These are phyloP conservation scores for Drosophila sproati DNA, from an alignment of 1,140 invertebrate genomes.

Conservation along the genomic window DNA sequence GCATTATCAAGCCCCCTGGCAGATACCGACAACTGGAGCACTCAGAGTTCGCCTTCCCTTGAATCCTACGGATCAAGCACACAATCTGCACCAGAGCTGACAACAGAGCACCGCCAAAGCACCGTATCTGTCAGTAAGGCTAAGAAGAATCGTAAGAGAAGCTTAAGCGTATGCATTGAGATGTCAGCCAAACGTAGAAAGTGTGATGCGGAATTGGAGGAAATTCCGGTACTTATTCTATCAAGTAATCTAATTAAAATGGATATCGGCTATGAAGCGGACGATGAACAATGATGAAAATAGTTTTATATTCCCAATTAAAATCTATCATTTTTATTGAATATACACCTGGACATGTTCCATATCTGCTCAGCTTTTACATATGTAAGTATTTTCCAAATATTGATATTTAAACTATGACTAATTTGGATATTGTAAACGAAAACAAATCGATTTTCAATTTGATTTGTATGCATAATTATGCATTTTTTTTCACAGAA, in stretches of 20 bases:
- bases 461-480: too few species aligned
- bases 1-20: neutral
- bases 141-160: slow-evolving; percentile 14
- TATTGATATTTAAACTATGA: too few species aligned
- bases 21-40: neutral
- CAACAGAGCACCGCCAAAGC: neutral
- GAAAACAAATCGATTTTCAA: too few species aligned
- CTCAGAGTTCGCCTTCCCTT: neutral
- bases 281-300: slow-evolving; percentile 12
- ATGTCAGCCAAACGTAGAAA: slow-evolving; percentile 7
- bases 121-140: neutral
- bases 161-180: neutral
- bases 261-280: slow-evolving; percentile 30
- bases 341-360: too few species aligned
- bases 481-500: too few species aligned
- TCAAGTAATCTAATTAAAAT: neutral
- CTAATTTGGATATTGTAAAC: too few species aligned
- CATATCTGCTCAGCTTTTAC: too few species aligned
- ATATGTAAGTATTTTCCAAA: too few species aligned
- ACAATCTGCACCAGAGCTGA: slow-evolving; percentile 20
- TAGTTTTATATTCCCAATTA: neutral
- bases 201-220: neutral
- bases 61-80: neutral
- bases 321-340: too few species aligned
- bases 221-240: neutral